Percentiles rank a stretch among this genome's conserved stretches.
Conservation (phyloP, 2,113 vertebrate species). For the mouse (Mus musculus) region GRCm39 chr5:143036501-143037000, state of each 20-base stretch:
- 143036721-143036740: not conserved
- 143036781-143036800: not conserved
- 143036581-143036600: not conserved
- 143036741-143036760: too few relatives aligned
- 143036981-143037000: too few relatives aligned
- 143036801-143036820: not conserved
- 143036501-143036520: not conserved
- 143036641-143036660: not conserved
- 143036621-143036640: constrained; percentile 45
- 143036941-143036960: too few relatives aligned
- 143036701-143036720: not conserved
- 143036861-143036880: too few relatives aligned
- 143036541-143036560: not conserved
- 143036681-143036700: not conserved
- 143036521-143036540: not conserved
- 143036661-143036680: not conserved
- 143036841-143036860: too few relatives aligned
- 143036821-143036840: not conserved
- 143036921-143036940: too few relatives aligned
- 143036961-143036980: too few relatives aligned
- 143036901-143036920: too few relatives aligned
- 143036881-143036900: too few relatives aligned
- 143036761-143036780: not conserved
- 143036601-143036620: constrained; percentile 6
- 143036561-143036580: not conserved